Evolutionary conservation across 2,113 vertebrate species (phyloP), one percentile per base, ranked within the genome.

Genomic region (Bujurquina vittata): DNA sequence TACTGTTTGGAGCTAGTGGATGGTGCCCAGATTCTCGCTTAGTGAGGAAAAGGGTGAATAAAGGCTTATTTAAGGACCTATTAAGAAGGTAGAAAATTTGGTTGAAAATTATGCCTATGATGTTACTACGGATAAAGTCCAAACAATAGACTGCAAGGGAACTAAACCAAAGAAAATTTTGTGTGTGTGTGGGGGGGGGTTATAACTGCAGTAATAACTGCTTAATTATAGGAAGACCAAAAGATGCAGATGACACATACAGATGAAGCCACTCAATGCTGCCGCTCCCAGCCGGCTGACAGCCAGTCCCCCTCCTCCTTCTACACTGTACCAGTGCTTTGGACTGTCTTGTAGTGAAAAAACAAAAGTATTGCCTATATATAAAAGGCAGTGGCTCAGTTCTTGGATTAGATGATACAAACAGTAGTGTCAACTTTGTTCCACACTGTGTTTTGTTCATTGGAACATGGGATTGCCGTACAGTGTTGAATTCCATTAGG

Each of bases 1-100:
- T 83, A 65, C 26, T n/a, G 56, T 69, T 77, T 61, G 35, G 11
- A 72, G 62, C 81, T 82, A 82, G 85, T 65, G 77, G 69, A 89
- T 33, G 58, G 31, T 31, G 74, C 43, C 58, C 57, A 58, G 37
- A 67, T 65, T 62, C 49, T 43, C 5, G n/a, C 10, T 79, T 15
- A 73, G 63, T 29, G 1, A 80, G 4, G 26, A 43, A 84, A 61
- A 56, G 35, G 11, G 46, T 2, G 23, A 7, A 5, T 61, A 35
- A 40, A 57, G 56, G 26, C 57, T 78, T 23, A 29, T 83, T 76
- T 81, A 4, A 83, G 20, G 37, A 33, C 22, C 76, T 81, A 59
- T 72, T 49, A 60, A 20, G 37, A 33, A 15, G 29, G 33, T 12
- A 26, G 15, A 63, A 4, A 29, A 56, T 81, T 56, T 23, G 6